Conservation (phyloP, 2,113 vertebrate genomes). For the Scortum barcoo region DNA sequence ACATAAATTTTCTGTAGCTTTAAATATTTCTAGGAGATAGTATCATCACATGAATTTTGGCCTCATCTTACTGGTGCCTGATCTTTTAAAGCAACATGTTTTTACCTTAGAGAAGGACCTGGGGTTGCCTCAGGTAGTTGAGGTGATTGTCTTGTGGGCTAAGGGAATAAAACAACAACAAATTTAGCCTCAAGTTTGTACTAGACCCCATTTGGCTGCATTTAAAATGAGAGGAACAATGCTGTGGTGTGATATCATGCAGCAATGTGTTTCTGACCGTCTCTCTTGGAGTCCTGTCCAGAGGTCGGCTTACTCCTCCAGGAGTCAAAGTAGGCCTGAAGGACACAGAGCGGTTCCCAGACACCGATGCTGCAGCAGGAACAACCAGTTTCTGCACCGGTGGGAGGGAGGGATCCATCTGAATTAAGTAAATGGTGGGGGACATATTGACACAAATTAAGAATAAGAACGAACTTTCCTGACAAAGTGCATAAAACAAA, state of each 20-base stretch:
- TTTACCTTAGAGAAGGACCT: constrained; percentile 88
- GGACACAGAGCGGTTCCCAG: constrained; percentile 87
- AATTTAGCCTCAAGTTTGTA: background rate
- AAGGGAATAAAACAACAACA: constrained; percentile 2
- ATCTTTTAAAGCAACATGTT: background rate
- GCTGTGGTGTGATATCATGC: background rate
- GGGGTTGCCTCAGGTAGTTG: constrained; percentile 77
- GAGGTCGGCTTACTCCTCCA: constrained; percentile 81
- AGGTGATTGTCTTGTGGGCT: constrained; percentile 87
- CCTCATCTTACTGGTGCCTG: background rate
- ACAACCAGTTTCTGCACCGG: constrained; percentile 92
- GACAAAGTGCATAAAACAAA: too few species aligned
- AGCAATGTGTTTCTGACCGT: constrained; percentile 59
- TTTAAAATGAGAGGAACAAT: background rate
- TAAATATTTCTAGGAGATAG: background rate
- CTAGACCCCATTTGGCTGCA: background rate
- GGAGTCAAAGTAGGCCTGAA: constrained; percentile 93
- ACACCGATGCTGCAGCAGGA: constrained; percentile 85
- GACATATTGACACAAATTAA: background rate
- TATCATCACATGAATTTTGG: background rate
- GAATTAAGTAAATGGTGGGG: background rate
- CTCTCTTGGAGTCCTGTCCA: constrained; percentile 81
- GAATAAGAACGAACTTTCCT: background rate
- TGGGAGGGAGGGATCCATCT: constrained; percentile 89
- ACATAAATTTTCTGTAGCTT: background rate